phyloP scores from a whole-genome alignment of 2,113 vertebrate species.

The Siniperca chuatsi region DNA sequence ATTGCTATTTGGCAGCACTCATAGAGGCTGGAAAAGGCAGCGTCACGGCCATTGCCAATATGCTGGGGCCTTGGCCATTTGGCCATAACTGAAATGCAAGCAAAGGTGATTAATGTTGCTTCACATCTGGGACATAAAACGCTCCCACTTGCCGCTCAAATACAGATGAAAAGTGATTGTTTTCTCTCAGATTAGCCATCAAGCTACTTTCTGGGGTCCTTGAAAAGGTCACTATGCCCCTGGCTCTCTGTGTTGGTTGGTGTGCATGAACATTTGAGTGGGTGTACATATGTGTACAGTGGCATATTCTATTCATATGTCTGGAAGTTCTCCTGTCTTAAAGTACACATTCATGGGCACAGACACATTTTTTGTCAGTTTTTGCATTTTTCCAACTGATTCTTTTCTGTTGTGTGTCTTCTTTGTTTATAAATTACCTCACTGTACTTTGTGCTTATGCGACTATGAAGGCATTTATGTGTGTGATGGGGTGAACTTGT shows the following conservation, averaged over 20 bases:
- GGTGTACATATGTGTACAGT: not conserved
- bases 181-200: slow-evolving; percentile 69
- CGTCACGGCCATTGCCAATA: slow-evolving; percentile 22
- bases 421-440: not conserved
- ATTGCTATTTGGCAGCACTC: slow-evolving; percentile 49
- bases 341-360: not conserved
- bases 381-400: not conserved
- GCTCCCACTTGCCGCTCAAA: slow-evolving; percentile 68
- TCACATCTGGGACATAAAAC: slow-evolving; percentile 65
- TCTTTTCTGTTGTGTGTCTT: not conserved
- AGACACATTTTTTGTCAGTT: not conserved
- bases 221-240: slow-evolving; percentile 52
- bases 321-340: slow-evolving; percentile 1
- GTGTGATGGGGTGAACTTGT: not conserved
- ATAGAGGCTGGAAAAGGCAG: slow-evolving; percentile 43
- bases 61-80: slow-evolving; percentile 61
- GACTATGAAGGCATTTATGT: not conserved
- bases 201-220: slow-evolving; percentile 56
- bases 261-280: too few species aligned
- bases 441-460: not conserved
- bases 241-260: slow-evolving; percentile 9
- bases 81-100: slow-evolving; percentile 70
- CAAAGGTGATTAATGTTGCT: slow-evolving; percentile 76
- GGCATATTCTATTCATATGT: not conserved
- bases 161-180: slow-evolving; percentile 70